Evolutionary conservation across 2,797 vertebrate genomes (phyloP).

Genomic region (Sylvia borin): DNA sequence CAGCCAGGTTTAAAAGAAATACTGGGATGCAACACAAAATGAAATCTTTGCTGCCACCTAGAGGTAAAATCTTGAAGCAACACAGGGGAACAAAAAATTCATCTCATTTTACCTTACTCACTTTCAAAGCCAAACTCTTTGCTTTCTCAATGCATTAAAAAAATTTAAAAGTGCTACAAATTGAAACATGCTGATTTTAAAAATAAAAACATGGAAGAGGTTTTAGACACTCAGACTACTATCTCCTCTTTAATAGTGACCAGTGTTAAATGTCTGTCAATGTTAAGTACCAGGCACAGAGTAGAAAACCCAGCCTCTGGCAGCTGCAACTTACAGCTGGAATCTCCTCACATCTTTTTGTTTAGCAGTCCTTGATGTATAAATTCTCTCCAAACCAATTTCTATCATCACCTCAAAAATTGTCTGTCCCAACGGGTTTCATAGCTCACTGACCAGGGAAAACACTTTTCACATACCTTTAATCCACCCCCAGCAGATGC

Average conservation of each 20-base stretch:
- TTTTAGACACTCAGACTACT: not conserved
- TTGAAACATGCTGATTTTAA: not conserved
- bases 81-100: not conserved
- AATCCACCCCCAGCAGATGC: not conserved
- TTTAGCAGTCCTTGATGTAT: not conserved
- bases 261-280: not conserved
- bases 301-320: not conserved
- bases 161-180: not conserved
- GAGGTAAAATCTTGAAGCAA: conserved; percentile 12
- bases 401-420: not conserved
- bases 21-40: not conserved
- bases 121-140: not conserved
- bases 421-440: not conserved
- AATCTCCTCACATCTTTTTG: not conserved
- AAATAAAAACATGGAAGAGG: not conserved
- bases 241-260: not conserved
- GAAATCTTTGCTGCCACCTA: conserved; percentile 69
- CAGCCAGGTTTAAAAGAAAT: not conserved
- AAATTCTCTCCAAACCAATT: not conserved
- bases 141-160: not conserved
- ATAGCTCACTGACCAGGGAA: not conserved
- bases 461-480: not conserved
- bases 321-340: not conserved
- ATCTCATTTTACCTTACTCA: not conserved
- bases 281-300: not conserved